Evolutionary conservation across 2,797 vertebrate genomes (phyloP).

Genomic region (Sorex maritimensis): DNA sequence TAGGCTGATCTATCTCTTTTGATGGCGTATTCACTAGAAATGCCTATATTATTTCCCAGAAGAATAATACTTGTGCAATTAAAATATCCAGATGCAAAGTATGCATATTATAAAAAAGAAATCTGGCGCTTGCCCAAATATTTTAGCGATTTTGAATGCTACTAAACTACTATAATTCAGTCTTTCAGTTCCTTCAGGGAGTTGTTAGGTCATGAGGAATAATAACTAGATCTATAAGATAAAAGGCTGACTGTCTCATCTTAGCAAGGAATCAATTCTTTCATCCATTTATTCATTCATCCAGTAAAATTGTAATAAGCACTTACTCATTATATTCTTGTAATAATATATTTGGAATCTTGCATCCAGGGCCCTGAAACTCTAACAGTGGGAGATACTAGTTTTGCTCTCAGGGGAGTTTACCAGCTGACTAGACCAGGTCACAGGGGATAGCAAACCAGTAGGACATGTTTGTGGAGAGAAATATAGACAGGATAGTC

Average conservation of each 20-base stretch:
- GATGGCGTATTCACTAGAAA: conserved; percentile 70
- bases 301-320: conserved; percentile 8
- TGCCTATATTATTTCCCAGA: conserved; percentile 79
- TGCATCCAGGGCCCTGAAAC: not conserved
- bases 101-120: conserved; percentile 57
- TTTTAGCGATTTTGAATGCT: conserved; percentile 67
- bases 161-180: conserved; percentile 38
- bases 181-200: conserved; percentile 57
- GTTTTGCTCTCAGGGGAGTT: not conserved
- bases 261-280: conserved; percentile 56
- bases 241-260: conserved; percentile 7
- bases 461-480: not conserved
- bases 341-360: not conserved
- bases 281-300: conserved; percentile 41
- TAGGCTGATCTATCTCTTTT: conserved; percentile 74
- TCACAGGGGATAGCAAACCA: not conserved
- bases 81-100: conserved; percentile 79
- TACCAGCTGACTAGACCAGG: not conserved
- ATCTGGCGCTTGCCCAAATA: conserved; percentile 56
- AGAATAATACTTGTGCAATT: conserved; percentile 63
- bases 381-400: not conserved
- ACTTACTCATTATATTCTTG: not conserved
- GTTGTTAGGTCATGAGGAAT: conserved; percentile 25
- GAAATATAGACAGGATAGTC: not conserved
- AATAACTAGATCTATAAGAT: conserved; percentile 51